Evolutionary conservation across 1,140 invertebrate species (phyloP).

Genomic region (Prorops nasuta): DNA sequence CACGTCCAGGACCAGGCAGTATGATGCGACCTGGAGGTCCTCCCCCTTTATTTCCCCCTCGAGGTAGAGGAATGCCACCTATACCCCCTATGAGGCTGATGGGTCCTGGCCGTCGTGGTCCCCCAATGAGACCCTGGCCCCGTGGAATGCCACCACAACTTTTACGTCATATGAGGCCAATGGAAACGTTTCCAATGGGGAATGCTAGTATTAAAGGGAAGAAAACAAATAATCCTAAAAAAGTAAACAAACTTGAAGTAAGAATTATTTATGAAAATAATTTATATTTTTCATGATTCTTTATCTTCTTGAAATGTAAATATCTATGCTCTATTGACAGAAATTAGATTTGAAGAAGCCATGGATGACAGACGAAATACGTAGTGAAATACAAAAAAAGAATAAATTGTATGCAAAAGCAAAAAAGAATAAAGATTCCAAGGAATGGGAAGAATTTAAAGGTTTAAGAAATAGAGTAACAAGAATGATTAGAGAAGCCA

Average conservation of each 20-base stretch:
- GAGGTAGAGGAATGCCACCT: conserved; percentile 29
- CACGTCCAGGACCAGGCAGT: conserved; percentile 26
- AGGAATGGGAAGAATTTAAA: conserved; percentile 59
- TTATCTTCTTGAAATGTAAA: too few species aligned
- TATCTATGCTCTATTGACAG: conserved; percentile 39
- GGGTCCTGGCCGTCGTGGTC: conserved; percentile 32
- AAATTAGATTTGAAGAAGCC: conserved; percentile 55
- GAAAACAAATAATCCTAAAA: conserved; percentile 32
- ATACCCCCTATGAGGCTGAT: conserved; percentile 34
- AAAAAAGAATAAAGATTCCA: conserved; percentile 55
- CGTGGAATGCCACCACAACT: conserved; percentile 28
- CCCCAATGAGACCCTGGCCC: conserved; percentile 18
- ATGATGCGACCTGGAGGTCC: conserved; percentile 23
- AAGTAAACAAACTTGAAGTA: conserved; percentile 42
- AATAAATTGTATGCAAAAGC: conserved; percentile 57
- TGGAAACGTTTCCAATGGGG: conserved; percentile 19
- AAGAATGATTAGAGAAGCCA: conserved; percentile 58
- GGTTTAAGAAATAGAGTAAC: conserved; percentile 58
- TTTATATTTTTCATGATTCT: conserved; percentile 19
- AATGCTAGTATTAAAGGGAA: conserved; percentile 35
- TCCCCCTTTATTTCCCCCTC: conserved; percentile 31
- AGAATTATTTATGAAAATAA: conserved; percentile 3
- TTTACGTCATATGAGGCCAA: conserved; percentile 38
- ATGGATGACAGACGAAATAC: conserved; percentile 60
- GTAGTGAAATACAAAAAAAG: conserved; percentile 58